phyloP scores from a whole-genome alignment of 1,140 invertebrate genomes.

The Phenacoccus solenopsis region DNA sequence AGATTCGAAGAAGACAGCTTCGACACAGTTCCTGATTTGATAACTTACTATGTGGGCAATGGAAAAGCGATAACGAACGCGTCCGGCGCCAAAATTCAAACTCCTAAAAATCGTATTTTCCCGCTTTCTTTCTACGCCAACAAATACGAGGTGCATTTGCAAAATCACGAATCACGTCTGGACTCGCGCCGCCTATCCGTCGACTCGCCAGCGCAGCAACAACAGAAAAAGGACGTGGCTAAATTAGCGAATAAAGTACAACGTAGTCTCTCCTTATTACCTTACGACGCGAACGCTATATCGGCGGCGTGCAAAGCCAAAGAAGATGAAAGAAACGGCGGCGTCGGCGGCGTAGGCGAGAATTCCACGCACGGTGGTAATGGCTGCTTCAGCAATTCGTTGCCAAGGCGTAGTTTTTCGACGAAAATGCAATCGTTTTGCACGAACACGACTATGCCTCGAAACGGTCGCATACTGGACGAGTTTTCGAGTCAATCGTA shows the following conservation, averaged over 20 bases:
- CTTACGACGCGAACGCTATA: not conserved
- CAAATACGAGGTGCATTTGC: slow-evolving; percentile 35
- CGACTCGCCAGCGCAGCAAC: slow-evolving; percentile 27
- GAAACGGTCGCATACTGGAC: too few species aligned
- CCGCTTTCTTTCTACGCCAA: slow-evolving; percentile 51
- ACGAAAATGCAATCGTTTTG: not conserved
- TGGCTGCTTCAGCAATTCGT: not conserved
- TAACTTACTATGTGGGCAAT: slow-evolving; percentile 88
- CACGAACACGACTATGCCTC: not conserved
- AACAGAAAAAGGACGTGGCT: too few species aligned
- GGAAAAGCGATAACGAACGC: slow-evolving; percentile 71
- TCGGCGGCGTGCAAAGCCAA: not conserved
- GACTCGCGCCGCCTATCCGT: slow-evolving; percentile 31
- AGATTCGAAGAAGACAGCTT: slow-evolving; percentile 90
- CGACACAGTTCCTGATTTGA: slow-evolving; percentile 82
- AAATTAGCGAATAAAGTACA: too few species aligned
- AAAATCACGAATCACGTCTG: not conserved
- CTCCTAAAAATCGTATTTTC: slow-evolving; percentile 56
- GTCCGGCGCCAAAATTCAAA: slow-evolving; percentile 72
- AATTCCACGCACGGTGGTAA: too few species aligned
- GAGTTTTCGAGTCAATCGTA: too few species aligned
- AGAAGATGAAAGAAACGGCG: not conserved
- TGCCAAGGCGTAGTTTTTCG: not conserved
- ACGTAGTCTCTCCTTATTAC: not conserved
- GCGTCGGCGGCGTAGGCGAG: not conserved